Conservation (phyloP, 2,888 invertebrate species). For the Euplagia quadripunctaria region DNA sequence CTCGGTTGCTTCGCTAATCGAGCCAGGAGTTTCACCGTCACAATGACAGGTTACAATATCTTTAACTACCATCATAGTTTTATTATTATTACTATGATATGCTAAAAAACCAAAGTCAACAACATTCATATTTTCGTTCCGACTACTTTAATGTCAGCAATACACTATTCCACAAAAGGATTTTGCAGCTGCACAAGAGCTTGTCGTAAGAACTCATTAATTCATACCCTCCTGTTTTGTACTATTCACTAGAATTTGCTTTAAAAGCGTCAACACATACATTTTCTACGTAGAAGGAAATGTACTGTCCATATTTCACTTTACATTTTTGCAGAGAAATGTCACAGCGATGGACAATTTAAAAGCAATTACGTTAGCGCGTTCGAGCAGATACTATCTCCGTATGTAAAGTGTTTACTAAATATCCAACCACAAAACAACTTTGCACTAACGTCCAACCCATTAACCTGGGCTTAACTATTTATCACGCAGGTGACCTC, state of each 20-base stretch:
- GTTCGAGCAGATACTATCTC: slow-evolving; percentile 31
- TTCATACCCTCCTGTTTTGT: slow-evolving; percentile 40
- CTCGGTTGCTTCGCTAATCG: background rate
- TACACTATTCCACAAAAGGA: slow-evolving; percentile 29
- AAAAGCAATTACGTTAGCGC: slow-evolving; percentile 40
- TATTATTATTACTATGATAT: background rate
- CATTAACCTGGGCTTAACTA: slow-evolving; percentile 75
- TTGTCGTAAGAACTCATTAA: slow-evolving; percentile 32
- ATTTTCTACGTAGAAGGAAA: slow-evolving; percentile 17
- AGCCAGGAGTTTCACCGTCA: background rate
- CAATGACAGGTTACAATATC: background rate
- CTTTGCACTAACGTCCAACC: slow-evolving; percentile 59
- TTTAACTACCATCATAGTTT: background rate
- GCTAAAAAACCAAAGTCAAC: background rate
- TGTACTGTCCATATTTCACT: slow-evolving; percentile 19
- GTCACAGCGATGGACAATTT: slow-evolving; percentile 28
- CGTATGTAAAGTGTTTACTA: slow-evolving; percentile 53
- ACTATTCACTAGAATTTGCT: slow-evolving; percentile 25
- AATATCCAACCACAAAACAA: slow-evolving; percentile 52
- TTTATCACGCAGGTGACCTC: slow-evolving; percentile 74
- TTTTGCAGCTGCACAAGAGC: slow-evolving; percentile 35
- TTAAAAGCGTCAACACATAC: slow-evolving; percentile 17
- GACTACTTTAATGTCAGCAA: slow-evolving; percentile 51
- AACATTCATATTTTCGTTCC: slow-evolving; percentile 25
- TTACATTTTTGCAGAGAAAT: slow-evolving; percentile 23